Conservation (phyloP, 53 echinoderm and acorn worm genomes). For the Holothuria scabra region DNA sequence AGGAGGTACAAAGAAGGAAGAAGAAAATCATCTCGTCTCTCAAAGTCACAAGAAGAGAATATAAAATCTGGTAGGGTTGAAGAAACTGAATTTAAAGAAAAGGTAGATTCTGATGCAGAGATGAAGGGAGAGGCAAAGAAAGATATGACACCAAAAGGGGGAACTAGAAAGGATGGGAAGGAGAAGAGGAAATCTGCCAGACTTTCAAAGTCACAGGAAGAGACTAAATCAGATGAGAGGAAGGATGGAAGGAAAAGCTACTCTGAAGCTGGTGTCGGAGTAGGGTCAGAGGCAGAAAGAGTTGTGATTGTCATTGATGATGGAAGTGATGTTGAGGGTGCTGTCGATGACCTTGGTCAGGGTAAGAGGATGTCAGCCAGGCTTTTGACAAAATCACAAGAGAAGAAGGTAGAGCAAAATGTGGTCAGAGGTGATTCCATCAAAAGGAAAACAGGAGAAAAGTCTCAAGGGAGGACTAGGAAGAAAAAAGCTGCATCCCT, state of each 20-base stretch:
- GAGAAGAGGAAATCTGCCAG: neutral
- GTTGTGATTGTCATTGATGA: neutral
- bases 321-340: too few species aligned
- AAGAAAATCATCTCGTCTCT: conserved; percentile 22
- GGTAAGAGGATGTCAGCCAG: neutral
- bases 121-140: neutral
- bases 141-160: too few species aligned
- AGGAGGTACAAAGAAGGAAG: neutral
- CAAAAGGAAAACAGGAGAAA: neutral
- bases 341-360: neutral
- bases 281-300: neutral
- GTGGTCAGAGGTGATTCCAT: neutral
- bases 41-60: conserved; percentile 22
- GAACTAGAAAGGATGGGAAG: neutral
- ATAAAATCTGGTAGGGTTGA: neutral
- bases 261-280: neutral
- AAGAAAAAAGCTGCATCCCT: too few species aligned
- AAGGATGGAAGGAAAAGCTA: neutral
- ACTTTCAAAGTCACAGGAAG: conserved; percentile 22
- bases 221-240: neutral
- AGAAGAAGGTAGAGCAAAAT: neutral
- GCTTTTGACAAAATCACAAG: neutral
- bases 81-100: neutral
- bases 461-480: neutral
- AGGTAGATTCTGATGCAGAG: neutral